Evolutionary conservation across 1,140 invertebrate genomes (phyloP), one percentile per base, ranked within the genome.

Genomic region (Ladona fulva): DNA sequence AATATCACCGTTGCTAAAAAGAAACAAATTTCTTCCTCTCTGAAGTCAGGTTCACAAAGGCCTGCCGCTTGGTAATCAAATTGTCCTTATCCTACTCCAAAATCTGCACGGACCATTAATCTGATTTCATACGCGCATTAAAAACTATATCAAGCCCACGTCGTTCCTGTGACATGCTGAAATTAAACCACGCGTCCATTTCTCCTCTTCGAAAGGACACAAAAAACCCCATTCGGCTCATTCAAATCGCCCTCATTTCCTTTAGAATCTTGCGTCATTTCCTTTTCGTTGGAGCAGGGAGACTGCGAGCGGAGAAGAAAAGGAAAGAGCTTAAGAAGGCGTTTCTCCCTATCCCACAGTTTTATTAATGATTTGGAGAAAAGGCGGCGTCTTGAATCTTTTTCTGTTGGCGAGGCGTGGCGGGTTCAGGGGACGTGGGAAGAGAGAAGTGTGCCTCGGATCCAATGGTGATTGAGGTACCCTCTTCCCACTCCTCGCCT

Each of bases 321-420:
- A 66, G 52, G n/a, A 12, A 66, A 66, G n/a, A 66, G n/a, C 52
- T 66, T 66, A 66, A 66, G 52, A 19, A 66, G 52, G 52, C 52
- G 52, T 66, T 66, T 66, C 52, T 37, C 29, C 29, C 8, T 66
- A 66, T 66, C n/a, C 52, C 52, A 66, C n/a, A 16, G 52, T 66
- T 66, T 66, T 66, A 66, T 66, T 66, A 66, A 66, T 66, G 52
- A 66, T 66, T 66, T 66, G 52, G 52, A 66, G 52, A 66, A 66
- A 66, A 66, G 52, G 52, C 52, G 52, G 52, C 14, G 52, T 66
- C 52, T 66, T 66, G 52, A 66, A 66, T 22, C 14, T 10, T 11
- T 10, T 10, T 10, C 19, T 5, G 16, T 12, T 19, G 52, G 3
- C 5, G n/a, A 22, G 52, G 52, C 52, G 52, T 66, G 52, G 52